Percentiles rank a stretch among this genome's conserved stretches.
Conservation (phyloP, 2,888 invertebrate species). For the Acholoe squamosa region DNA sequence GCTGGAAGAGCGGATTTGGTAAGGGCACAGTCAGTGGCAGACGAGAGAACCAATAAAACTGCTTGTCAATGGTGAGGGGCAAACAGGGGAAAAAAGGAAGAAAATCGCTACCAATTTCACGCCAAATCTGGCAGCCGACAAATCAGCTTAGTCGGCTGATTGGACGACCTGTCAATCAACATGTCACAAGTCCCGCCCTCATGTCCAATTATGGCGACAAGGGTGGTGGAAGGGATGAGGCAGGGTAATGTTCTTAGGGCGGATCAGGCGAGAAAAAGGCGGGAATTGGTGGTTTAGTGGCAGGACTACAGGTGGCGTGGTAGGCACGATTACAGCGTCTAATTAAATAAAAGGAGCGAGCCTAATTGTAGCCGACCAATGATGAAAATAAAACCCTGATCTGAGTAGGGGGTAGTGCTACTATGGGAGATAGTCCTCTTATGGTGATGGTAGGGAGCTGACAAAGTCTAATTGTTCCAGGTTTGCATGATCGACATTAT, state of each 20-base stretch:
- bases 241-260: conserved; percentile 35
- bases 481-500: too few relatives aligned
- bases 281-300: conserved; percentile 34
- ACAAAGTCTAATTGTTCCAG: background rate
- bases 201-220: conserved; percentile 48
- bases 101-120: conserved; percentile 40
- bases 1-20: background rate
- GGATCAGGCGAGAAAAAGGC: conserved; percentile 42
- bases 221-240: background rate
- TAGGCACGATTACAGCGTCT: conserved; percentile 21
- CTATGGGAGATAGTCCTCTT: background rate
- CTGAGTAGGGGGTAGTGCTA: background rate
- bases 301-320: conserved; percentile 28
- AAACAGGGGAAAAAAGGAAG: background rate
- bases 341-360: conserved; percentile 22
- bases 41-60: conserved; percentile 32
- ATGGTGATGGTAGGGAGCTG: background rate
- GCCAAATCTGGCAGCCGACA: conserved; percentile 46
- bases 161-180: conserved; percentile 45
- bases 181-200: conserved; percentile 49
- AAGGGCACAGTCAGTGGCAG: conserved; percentile 8
- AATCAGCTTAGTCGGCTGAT: conserved; percentile 51
- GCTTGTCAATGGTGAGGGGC: conserved; percentile 17
- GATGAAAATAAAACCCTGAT: conserved; percentile 8
- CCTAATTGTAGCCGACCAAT: background rate